phyloP scores from a whole-genome alignment of 2,113 vertebrate genomes.

The Pithys albifrons region DNA sequence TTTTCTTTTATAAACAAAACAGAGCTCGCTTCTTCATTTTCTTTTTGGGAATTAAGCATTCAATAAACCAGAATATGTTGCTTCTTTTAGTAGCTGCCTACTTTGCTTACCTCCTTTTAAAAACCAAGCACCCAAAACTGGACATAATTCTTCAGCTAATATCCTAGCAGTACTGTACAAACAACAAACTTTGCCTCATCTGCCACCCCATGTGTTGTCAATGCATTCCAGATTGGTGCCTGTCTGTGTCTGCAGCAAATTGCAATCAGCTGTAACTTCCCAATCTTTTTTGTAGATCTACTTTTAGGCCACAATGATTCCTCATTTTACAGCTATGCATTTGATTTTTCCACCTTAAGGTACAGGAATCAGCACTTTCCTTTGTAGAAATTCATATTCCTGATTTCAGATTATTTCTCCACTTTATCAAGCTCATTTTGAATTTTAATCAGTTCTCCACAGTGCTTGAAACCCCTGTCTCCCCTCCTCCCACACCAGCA shows the following conservation, averaged over 20 bases:
- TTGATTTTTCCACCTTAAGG: slow-evolving; percentile 49
- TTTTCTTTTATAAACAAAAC: background rate
- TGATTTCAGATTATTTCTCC: slow-evolving; percentile 55
- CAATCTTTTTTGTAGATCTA: background rate
- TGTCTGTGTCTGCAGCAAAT: slow-evolving; percentile 23
- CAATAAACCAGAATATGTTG: background rate
- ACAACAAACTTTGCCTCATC: background rate
- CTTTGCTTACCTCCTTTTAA: background rate
- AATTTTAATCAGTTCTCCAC: slow-evolving; percentile 56
- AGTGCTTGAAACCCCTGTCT: slow-evolving; percentile 18
- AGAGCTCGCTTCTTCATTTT: background rate
- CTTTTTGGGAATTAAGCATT: background rate
- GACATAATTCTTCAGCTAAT: background rate
- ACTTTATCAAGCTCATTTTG: slow-evolving; percentile 52
- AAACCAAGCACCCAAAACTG: background rate
- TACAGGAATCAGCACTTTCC: background rate
- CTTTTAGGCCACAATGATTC: slow-evolving; percentile 47
- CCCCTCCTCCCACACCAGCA: slow-evolving; percentile 56
- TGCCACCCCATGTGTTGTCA: background rate
- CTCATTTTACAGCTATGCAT: slow-evolving; percentile 32
- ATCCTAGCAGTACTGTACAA: background rate
- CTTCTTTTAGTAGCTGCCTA: background rate
- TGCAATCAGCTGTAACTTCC: slow-evolving; percentile 49
- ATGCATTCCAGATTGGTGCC: background rate
- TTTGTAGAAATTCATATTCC: slow-evolving; percentile 47